Percentiles rank a stretch among this genome's conserved stretches.
Evolutionary conservation across 2,888 invertebrate genomes (phyloP).

Genomic region (Entomobrya proxima): DNA sequence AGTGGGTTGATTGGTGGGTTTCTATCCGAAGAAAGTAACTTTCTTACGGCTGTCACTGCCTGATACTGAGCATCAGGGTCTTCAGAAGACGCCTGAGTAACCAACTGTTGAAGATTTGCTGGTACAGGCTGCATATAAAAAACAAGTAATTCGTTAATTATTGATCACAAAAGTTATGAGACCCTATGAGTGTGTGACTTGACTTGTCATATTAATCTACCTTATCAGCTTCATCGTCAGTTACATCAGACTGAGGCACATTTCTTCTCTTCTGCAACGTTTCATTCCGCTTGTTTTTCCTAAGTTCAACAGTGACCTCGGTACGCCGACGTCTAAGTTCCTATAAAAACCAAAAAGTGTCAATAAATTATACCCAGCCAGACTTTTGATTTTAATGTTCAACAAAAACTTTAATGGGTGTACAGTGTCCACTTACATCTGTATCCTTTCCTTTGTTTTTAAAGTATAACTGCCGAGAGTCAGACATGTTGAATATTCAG

Average conservation of each 20-base stretch:
- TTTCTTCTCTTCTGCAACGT: slow-evolving; percentile 96
- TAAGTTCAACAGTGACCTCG: slow-evolving; percentile 96
- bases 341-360: slow-evolving; percentile 81
- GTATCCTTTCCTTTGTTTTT: slow-evolving; percentile 99
- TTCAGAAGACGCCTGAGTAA: slow-evolving; percentile 70
- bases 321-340: slow-evolving; percentile 98
- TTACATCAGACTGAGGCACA: slow-evolving; percentile 90
- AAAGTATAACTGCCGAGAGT: slow-evolving; percentile 89
- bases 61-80: slow-evolving; percentile 72
- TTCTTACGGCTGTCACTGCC: slow-evolving; percentile 90
- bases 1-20: slow-evolving; percentile 94
- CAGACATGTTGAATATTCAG: slow-evolving; percentile 78
- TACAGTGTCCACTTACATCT: slow-evolving; percentile 86
- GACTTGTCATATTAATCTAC: background rate
- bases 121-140: slow-evolving; percentile 67
- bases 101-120: slow-evolving; percentile 72
- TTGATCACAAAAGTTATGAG: too few species aligned
- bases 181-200: too few species aligned
- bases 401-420: background rate
- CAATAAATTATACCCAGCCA: slow-evolving; percentile 22
- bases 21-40: slow-evolving; percentile 90
- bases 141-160: too few species aligned
- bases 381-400: background rate
- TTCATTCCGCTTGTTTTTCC: slow-evolving; percentile 99
- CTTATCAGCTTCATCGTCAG: slow-evolving; percentile 73